Evolutionary conservation across 1,140 invertebrate species (phyloP).

Genomic region (Anoplophora glabripennis): DNA sequence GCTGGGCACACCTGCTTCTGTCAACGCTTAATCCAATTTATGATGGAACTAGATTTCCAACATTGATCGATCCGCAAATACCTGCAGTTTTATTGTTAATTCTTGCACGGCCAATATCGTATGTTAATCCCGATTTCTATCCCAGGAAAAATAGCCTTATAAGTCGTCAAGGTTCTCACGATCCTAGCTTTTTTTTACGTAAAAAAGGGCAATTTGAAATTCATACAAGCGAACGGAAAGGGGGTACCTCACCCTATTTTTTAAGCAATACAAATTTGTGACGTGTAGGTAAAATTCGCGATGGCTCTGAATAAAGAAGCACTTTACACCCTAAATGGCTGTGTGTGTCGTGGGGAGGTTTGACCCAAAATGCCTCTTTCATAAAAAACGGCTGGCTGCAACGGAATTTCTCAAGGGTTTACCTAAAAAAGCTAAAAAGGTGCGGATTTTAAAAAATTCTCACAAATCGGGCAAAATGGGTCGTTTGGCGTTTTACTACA

Average conservation of each 20-base stretch:
- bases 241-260: slow-evolving; percentile 39
- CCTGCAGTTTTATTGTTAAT: slow-evolving; percentile 5
- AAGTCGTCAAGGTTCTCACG: slow-evolving; percentile 22
- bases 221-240: slow-evolving; percentile 28
- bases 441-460: neutral
- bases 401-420: slow-evolving; percentile 32
- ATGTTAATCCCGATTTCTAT: slow-evolving; percentile 3
- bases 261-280: slow-evolving; percentile 26
- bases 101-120: slow-evolving; percentile 1
- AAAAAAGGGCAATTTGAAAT: slow-evolving; percentile 32
- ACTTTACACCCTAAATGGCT: slow-evolving; percentile 38
- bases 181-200: slow-evolving; percentile 4
- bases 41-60: slow-evolving; percentile 20
- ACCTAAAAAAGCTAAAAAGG: slow-evolving; percentile 16
- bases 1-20: neutral
- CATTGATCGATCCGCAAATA: slow-evolving; percentile 16
- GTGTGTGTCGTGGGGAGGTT: slow-evolving; percentile 28
- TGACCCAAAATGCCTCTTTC: slow-evolving; percentile 34
- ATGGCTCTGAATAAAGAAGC: slow-evolving; percentile 35
- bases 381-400: slow-evolving; percentile 28
- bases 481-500: no score
- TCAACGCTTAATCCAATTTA: slow-evolving; percentile 15
- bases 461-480: no score
- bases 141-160: slow-evolving; percentile 4
- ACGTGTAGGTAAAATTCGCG: slow-evolving; percentile 38